Evolutionary conservation across 2,113 vertebrate genomes (phyloP), one percentile per base, ranked within the genome.

Genomic region (Zosterops hypoxanthus): DNA sequence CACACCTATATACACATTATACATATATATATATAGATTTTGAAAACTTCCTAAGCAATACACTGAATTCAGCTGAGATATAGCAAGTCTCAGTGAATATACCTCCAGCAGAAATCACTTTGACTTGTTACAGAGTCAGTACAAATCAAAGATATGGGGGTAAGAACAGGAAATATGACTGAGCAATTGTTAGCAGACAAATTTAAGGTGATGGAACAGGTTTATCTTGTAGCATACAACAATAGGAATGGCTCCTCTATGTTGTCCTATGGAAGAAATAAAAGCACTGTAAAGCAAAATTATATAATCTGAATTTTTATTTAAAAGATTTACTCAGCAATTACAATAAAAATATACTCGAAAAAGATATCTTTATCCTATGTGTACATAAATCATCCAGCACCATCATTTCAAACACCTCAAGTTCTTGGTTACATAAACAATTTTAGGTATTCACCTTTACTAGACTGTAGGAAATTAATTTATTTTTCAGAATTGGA

Each of bases 91-190:
- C 25, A 14, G 82, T 84, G 59, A 68, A 73, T 88, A 60, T 25
- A 53, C 82, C 75, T 65, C 34, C 81, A 85, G 76, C 4, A 94
- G 50, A 66, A 89, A 90, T 49, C 64, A 80, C 47, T 61, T 89
- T 88, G 84, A 82, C 71, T 95, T 61, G 49, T 78, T 82, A 59
- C 33, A 72, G 57, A 50, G 41, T 86, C n/a, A 69, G 52, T 90
- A 84, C 88, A 96, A 94, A 95, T 95, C 82, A 96, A 94, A 88
- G 65, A 34, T 77, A 86, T 8, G 28, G 50, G 83, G 49, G 31
- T 71, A 87, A 49, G 63, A 77, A 83, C 44, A 88, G 57, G 66
- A 96, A 97, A 95, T 85, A 60, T 25, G 64, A 87, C 70, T 53
- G 39, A 92, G 91, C 47, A 33, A 49, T 53, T 41, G 23, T 87